phyloP scores from a whole-genome alignment of 2,797 vertebrate species.

The Anabacerthia variegaticeps region DNA sequence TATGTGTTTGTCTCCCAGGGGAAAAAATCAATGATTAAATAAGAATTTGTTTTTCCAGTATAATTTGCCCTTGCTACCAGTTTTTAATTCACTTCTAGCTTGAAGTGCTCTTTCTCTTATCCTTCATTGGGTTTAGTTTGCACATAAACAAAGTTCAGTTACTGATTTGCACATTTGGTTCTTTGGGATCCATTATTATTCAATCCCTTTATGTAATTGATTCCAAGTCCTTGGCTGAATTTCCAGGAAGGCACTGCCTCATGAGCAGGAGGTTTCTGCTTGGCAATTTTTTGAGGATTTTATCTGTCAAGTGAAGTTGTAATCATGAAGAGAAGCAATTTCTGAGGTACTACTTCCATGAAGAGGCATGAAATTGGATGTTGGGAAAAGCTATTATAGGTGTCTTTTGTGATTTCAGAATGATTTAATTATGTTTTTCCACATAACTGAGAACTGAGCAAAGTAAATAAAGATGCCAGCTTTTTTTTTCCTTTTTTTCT shows the following conservation, averaged over 20 bases:
- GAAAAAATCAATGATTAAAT: neutral
- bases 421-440: slow-evolving; percentile 64
- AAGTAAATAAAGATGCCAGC: slow-evolving; percentile 20
- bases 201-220: slow-evolving; percentile 12
- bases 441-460: neutral
- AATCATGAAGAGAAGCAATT: slow-evolving; percentile 52
- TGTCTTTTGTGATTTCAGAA: slow-evolving; percentile 48
- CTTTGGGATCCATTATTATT: neutral
- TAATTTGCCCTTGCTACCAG: neutral
- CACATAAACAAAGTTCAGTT: neutral
- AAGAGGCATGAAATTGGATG: slow-evolving; percentile 56
- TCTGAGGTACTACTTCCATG: slow-evolving; percentile 52
- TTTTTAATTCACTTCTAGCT: neutral
- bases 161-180: neutral
- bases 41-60: neutral
- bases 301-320: slow-evolving; percentile 52
- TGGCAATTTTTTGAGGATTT: slow-evolving; percentile 62
- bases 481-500: too few relatives aligned
- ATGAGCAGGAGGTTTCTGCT: slow-evolving; percentile 21
- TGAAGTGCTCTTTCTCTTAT: neutral
- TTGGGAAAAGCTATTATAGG: slow-evolving; percentile 47
- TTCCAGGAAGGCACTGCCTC: slow-evolving; percentile 8
- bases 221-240: slow-evolving; percentile 38
- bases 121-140: neutral
- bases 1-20: neutral